Evolutionary conservation across 1,140 invertebrate species (phyloP).

Genomic region (Eumaeus atala): DNA sequence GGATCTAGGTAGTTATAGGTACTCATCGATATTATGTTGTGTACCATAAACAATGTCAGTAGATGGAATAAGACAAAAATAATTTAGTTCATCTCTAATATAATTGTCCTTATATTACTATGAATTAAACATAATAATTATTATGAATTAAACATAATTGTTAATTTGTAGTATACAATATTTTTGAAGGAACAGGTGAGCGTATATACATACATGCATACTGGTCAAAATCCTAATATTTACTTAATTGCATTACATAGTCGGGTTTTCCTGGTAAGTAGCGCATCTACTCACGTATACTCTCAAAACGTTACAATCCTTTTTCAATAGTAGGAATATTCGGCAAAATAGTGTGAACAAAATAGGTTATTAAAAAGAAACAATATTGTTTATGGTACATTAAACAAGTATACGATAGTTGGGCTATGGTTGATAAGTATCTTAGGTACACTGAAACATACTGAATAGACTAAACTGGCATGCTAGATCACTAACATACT

Average conservation of each 20-base stretch:
- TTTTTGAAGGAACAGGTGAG: background rate
- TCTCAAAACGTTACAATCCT: too few relatives aligned
- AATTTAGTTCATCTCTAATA: too few relatives aligned
- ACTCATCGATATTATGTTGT: conserved; percentile 5
- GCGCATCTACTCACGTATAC: too few relatives aligned
- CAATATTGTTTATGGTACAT: conserved; percentile 37
- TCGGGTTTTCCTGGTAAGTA: too few relatives aligned
- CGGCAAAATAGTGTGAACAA: too few relatives aligned
- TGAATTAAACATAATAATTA: background rate
- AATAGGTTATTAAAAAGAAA: too few relatives aligned
- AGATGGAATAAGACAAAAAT: too few relatives aligned
- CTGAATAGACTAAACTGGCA: conserved; percentile 45
- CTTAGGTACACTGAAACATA: conserved; percentile 47
- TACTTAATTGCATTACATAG: too few relatives aligned
- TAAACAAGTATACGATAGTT: conserved; percentile 37
- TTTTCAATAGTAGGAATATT: too few relatives aligned
- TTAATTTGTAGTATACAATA: background rate
- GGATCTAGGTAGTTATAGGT: conserved; percentile 32
- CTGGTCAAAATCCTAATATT: too few relatives aligned
- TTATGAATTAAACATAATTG: background rate
- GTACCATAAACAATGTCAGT: conserved; percentile 32
- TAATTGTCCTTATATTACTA: too few relatives aligned
- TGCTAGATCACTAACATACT: conserved; percentile 64
- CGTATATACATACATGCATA: background rate
- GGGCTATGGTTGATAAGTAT: conserved; percentile 53